These are phyloP conservation scores for Brachyopa scutellaris DNA, from an alignment of 2,888 invertebrate species.

Conservation along the genomic window DNA sequence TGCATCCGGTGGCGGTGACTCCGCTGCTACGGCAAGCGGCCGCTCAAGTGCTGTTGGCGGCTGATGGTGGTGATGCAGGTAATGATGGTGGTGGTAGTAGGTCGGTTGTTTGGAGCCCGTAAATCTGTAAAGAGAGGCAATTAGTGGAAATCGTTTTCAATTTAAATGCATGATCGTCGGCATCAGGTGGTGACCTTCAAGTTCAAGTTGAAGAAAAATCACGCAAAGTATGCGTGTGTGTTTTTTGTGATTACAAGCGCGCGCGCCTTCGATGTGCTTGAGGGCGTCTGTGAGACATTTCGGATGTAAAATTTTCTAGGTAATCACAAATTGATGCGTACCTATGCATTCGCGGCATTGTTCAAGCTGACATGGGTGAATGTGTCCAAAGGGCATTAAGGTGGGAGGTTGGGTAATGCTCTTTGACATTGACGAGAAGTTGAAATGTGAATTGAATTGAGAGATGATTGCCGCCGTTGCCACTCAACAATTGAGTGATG, in stretches of 20 bases:
- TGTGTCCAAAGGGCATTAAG: conserved; percentile 10
- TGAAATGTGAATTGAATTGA: conserved; percentile 21
- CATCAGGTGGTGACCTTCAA: conserved; percentile 38
- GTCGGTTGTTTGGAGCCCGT: conserved; percentile 58
- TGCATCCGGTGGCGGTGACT: conserved; percentile 54
- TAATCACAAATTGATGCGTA: conserved; percentile 61
- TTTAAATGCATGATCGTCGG: neutral
- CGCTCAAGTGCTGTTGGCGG: conserved; percentile 72
- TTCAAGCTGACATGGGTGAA: conserved; percentile 46
- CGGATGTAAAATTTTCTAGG: conserved; percentile 10
- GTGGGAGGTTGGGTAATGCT: conserved; percentile 26
- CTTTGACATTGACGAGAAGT: conserved; percentile 54
- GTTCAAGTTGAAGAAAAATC: conserved; percentile 59
- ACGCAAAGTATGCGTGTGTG: conserved; percentile 26
- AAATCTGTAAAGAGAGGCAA: conserved; percentile 52
- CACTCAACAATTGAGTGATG: conserved; percentile 24
- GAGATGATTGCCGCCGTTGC: conserved; percentile 11
- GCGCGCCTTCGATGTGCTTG: conserved; percentile 43
- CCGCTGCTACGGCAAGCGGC: conserved; percentile 63
- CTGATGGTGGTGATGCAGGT: conserved; percentile 62
- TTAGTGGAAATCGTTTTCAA: conserved; percentile 28
- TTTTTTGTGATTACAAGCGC: neutral
- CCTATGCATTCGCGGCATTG: conserved; percentile 2
- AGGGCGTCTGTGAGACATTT: conserved; percentile 16
- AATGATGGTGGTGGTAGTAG: conserved; percentile 76